These are phyloP conservation scores for Darevskia mixta DNA, from an alignment of 2,797 vertebrate species.

Conservation along the genomic window DNA sequence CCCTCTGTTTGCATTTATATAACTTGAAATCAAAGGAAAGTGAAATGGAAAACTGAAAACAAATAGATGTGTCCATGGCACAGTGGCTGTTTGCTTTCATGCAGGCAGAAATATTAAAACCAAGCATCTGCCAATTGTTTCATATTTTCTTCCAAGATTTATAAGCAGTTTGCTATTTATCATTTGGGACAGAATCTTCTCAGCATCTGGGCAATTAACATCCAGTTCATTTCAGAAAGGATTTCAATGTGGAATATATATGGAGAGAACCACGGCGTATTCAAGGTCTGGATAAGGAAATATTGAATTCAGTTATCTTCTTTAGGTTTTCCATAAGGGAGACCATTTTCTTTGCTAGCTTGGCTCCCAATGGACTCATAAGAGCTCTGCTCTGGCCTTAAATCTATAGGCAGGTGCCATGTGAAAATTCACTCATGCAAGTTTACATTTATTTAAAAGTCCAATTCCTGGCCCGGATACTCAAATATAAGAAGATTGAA, in stretches of 20 bases:
- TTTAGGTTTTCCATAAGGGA: not conserved
- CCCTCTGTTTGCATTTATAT: slow-evolving; percentile 17
- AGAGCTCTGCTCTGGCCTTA: not conserved
- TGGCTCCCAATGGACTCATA: not conserved
- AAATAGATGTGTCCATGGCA: not conserved
- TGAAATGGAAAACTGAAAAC: slow-evolving; percentile 5
- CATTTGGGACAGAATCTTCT: slow-evolving; percentile 35
- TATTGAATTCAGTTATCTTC: slow-evolving; percentile 5
- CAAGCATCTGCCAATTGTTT: not conserved
- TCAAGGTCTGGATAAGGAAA: not conserved
- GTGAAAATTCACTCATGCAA: not conserved
- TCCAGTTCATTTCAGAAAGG: not conserved
- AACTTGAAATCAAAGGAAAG: slow-evolving; percentile 7
- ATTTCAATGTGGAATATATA: slow-evolving; percentile 33
- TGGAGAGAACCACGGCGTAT: not conserved
- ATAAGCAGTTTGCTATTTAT: not conserved
- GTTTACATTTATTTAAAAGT: not conserved
- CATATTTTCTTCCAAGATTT: not conserved
- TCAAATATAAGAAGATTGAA: not conserved
- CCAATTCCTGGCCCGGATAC: not conserved
- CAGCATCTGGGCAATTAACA: slow-evolving; percentile 45
- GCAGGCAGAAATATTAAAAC: not conserved
- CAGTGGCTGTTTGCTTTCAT: not conserved
- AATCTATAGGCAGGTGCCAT: not conserved
- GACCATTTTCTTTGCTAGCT: not conserved